phyloP scores from a whole-genome alignment of 92 coral and sea anemone species.

The Nematostella vectensis region DNA sequence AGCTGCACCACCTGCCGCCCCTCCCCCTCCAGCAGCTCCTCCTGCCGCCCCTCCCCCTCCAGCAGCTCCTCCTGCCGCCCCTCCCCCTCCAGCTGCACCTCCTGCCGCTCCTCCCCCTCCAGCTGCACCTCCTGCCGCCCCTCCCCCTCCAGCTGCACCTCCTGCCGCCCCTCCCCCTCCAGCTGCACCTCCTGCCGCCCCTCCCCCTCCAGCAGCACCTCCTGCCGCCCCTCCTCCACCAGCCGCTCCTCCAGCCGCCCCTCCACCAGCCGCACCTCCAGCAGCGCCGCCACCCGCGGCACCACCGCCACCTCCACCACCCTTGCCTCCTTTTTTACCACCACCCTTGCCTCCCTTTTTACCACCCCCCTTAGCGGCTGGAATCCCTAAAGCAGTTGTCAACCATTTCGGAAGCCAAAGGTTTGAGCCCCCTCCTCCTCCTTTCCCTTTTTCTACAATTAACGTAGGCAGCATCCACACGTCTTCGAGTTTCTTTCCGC shows the following conservation, averaged over 20 bases:
- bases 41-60: conserved; percentile 18
- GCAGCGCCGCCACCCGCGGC: conserved; percentile 6
- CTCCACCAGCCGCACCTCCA: conserved; percentile 1
- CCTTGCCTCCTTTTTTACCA: conserved; percentile 10
- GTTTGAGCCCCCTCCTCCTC: conserved; percentile 40
- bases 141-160: conserved; percentile 8
- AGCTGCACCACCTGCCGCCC: conserved; percentile 9
- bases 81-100: conserved; percentile 24
- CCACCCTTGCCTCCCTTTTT: conserved; percentile 10
- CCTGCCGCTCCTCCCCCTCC: conserved; percentile 18
- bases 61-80: conserved; percentile 13
- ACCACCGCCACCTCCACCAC: conserved; percentile 16
- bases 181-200: conserved; percentile 19
- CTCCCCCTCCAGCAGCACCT: conserved; percentile 7
- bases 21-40: conserved; percentile 20
- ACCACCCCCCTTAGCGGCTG: conserved; percentile 29
- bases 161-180: conserved; percentile 16
- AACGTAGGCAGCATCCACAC: conserved; percentile 75
- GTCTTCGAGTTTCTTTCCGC: conserved; percentile 59
- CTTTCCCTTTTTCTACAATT: conserved; percentile 50
- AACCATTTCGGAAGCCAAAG: conserved; percentile 75
- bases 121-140: conserved; percentile 6
- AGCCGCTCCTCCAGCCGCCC: conserved; percentile 6
- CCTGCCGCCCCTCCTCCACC: conserved; percentile 8
- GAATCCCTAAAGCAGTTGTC: conserved; percentile 58